These are phyloP conservation scores for Acrobasis consociella DNA, from an alignment of 2,888 invertebrate species.

Conservation along the genomic window DNA sequence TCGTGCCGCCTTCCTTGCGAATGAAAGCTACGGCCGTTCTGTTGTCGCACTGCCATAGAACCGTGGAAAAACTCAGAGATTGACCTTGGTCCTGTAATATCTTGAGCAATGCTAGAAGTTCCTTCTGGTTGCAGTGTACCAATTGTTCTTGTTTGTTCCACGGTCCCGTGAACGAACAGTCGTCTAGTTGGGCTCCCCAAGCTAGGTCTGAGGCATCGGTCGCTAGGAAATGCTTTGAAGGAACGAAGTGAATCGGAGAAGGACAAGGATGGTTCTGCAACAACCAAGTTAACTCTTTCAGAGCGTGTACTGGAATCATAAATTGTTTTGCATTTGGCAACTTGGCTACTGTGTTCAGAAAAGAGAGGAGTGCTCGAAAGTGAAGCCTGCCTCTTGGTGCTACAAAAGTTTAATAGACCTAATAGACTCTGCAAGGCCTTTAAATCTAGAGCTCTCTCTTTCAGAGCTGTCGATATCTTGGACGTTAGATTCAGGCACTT, in stretches of 20 bases:
- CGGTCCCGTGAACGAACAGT: slow-evolving; percentile 12
- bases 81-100: too few species aligned
- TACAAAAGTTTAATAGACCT: background rate
- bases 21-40: background rate
- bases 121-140: slow-evolving; percentile 3
- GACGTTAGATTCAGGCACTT: too few species aligned
- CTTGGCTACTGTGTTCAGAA: background rate
- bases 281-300: slow-evolving; percentile 1
- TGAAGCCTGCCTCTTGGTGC: background rate
- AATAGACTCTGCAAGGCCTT: background rate
- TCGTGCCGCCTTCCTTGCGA: background rate
- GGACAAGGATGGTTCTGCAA: background rate
- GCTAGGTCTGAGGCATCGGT: slow-evolving; percentile 11
- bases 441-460: too few species aligned
- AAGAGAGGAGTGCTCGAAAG: background rate
- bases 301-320: background rate
- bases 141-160: background rate
- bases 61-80: too few species aligned
- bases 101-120: too few species aligned
- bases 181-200: slow-evolving; percentile 9
- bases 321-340: background rate
- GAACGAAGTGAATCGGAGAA: background rate
- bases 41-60: background rate
- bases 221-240: background rate
- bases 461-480: too few species aligned